Conservation (phyloP, 2,113 vertebrate genomes). For the Dipodomys merriami region DNA sequence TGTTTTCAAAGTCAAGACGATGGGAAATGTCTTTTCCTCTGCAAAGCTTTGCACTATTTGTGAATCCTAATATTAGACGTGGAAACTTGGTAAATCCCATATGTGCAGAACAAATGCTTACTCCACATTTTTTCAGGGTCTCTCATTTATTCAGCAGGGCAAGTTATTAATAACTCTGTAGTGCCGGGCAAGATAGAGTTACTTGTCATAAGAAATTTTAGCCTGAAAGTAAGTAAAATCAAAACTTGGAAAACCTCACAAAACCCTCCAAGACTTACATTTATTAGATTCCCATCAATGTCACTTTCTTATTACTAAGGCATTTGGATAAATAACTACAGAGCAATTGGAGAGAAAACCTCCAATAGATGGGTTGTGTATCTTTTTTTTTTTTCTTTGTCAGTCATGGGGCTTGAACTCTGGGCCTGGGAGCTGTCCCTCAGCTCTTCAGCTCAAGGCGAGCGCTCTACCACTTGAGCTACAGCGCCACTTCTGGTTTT, state of each 20-base stretch:
- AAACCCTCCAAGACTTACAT: conserved; percentile 25
- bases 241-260: conserved; percentile 58
- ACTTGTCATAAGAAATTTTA: conserved; percentile 68
- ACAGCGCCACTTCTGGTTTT: too few relatives aligned
- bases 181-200: conserved; percentile 60
- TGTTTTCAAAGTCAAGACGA: conserved; percentile 68
- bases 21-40: conserved; percentile 57
- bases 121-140: conserved; percentile 73
- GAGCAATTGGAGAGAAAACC: neutral
- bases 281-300: conserved; percentile 66
- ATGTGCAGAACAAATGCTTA: conserved; percentile 77
- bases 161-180: conserved; percentile 79
- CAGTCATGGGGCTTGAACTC: too few relatives aligned
- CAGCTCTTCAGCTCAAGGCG: too few relatives aligned
- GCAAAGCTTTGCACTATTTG: conserved; percentile 52
- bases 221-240: conserved; percentile 46
- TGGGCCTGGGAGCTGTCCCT: too few relatives aligned
- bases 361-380: neutral
- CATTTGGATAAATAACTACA: conserved; percentile 14
- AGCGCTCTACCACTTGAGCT: too few relatives aligned
- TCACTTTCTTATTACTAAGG: conserved; percentile 39
- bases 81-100: conserved; percentile 73
- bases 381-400: neutral
- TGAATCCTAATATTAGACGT: conserved; percentile 79
- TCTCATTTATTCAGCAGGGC: conserved; percentile 79